Evolutionary conservation across 1,140 invertebrate genomes (phyloP).

Genomic region (Agraylea sexmaculata): DNA sequence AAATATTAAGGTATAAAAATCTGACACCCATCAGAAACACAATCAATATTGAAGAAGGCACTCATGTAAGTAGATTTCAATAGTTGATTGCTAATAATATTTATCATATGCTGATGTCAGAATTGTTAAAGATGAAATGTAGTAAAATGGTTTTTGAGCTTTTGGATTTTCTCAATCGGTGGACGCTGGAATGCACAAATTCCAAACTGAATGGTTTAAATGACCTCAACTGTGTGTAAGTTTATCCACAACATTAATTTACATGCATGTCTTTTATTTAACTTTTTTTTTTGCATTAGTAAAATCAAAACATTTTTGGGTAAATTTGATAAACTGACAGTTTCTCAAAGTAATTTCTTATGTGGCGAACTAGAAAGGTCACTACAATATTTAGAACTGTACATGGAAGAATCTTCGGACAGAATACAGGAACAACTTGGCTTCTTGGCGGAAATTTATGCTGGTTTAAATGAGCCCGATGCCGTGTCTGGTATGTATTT

Average conservation of each 20-base stretch:
- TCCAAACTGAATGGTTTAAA: conserved; percentile 28
- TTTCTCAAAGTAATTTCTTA: conserved; percentile 57
- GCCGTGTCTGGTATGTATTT: conserved; percentile 50
- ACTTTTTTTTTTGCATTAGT: conserved; percentile 23
- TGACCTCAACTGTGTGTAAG: conserved; percentile 35
- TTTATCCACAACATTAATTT: conserved; percentile 4
- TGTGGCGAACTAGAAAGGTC: conserved; percentile 62
- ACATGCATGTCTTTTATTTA: conserved; percentile 4
- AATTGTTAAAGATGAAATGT: conserved; percentile 43
- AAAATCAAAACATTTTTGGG: conserved; percentile 42
- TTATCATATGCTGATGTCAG: no score
- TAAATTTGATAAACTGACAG: conserved; percentile 50
- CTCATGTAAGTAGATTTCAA: conserved; percentile 16
- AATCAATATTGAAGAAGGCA: conserved; percentile 22
- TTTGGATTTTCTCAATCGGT: conserved; percentile 61
- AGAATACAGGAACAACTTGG: conserved; percentile 47
- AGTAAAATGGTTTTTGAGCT: conserved; percentile 56
- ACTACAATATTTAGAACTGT: conserved; percentile 59
- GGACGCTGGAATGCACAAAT: conserved; percentile 51
- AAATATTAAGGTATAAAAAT: conserved; percentile 8
- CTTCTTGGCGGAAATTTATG: conserved; percentile 60
- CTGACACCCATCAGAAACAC: conserved; percentile 15
- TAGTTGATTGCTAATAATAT: no score
- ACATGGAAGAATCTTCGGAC: conserved; percentile 47
- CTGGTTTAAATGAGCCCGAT: conserved; percentile 62